Percentiles rank a stretch among this genome's conserved stretches.
Evolutionary conservation across 2,888 invertebrate species (phyloP).

Genomic region (Bombylius discolor): DNA sequence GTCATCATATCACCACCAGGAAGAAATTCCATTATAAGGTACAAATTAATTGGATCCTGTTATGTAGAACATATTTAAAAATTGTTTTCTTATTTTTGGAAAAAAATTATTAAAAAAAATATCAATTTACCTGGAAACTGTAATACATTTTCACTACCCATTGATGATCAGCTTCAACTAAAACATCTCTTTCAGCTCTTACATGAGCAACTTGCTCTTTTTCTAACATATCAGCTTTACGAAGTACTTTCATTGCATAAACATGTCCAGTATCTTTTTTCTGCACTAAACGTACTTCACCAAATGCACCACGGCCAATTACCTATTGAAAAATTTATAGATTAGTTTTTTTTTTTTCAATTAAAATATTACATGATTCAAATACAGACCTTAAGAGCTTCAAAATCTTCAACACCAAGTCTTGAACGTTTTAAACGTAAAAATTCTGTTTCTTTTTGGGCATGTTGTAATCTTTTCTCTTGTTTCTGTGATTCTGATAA

Average conservation of each 20-base stretch:
- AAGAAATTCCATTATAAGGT: constrained; percentile 99
- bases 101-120: not conserved
- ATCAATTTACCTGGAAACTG: constrained; percentile 59
- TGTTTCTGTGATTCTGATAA: constrained; percentile 89
- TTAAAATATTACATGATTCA: not conserved
- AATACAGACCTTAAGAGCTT: constrained; percentile 66
- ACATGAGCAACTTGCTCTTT: constrained; percentile 98
- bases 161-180: constrained; percentile 98
- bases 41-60: constrained; percentile 93
- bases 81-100: not conserved
- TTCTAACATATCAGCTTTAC: constrained; percentile 98
- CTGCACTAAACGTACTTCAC: constrained; percentile 93
- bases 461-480: constrained; percentile 76
- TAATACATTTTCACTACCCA: constrained; percentile 99
- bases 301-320: constrained; percentile 85
- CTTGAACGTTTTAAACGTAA: constrained; percentile 88
- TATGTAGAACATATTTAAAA: not conserved
- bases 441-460: constrained; percentile 97
- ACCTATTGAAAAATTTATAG: constrained; percentile 36
- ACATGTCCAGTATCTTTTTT: constrained; percentile 99
- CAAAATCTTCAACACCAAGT: constrained; percentile 95
- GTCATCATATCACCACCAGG: constrained; percentile 99
- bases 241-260: constrained; percentile 98
- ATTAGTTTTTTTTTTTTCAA: not conserved
- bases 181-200: constrained; percentile 92